phyloP scores from a whole-genome alignment of 2,113 vertebrate species.

The Ovis aries region DNA sequence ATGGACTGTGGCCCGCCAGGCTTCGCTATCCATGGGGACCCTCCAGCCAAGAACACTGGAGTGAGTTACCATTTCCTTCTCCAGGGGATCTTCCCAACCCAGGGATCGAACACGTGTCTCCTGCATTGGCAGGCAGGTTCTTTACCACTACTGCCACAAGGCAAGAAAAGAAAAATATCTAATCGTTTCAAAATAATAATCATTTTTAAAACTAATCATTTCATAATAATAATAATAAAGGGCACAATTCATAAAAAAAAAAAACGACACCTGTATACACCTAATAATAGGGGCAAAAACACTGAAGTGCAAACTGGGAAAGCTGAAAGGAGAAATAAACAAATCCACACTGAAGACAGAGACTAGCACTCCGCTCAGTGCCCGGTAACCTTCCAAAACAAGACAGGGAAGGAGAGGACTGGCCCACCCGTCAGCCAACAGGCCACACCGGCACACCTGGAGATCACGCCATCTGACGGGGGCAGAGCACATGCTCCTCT shows the following conservation, averaged over 20 bases:
- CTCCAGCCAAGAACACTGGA: not conserved
- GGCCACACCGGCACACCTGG: rapidly evolving
- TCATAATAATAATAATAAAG: not conserved
- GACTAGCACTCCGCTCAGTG: rapidly evolving
- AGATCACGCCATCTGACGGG: not conserved
- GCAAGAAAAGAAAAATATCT: not conserved
- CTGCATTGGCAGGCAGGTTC: not conserved
- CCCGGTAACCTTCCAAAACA: rapidly evolving
- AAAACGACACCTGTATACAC: not conserved
- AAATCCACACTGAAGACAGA: no score
- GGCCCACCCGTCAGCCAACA: rapidly evolving
- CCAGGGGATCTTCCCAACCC: not conserved
- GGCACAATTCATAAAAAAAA: not conserved
- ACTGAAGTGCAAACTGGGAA: not conserved
- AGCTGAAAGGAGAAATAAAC: not conserved
- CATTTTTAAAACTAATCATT: not conserved
- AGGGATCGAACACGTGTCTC: not conserved
- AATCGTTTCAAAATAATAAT: not conserved
- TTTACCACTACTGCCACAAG: not conserved
- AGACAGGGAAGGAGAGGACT: rapidly evolving
- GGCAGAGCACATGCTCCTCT: rapidly evolving
- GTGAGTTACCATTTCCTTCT: not conserved
- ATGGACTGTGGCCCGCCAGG: not conserved
- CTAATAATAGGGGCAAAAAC: not conserved
- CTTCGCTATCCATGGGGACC: not conserved